Percentiles rank a stretch among this genome's conserved stretches.
Conservation (phyloP, 1,140 invertebrate species). For the Stegodyphus dumicola region DNA sequence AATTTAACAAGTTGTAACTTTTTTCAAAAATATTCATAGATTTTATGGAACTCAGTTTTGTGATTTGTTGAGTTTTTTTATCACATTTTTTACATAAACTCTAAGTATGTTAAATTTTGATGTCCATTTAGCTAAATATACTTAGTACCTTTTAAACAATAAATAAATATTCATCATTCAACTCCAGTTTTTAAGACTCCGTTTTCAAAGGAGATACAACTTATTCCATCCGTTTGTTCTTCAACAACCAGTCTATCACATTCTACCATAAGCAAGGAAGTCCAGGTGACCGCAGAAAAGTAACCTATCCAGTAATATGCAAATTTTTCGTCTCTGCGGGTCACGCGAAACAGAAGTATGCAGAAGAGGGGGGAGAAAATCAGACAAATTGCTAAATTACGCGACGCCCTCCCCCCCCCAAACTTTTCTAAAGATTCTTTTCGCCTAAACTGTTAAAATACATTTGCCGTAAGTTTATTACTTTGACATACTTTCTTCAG, state of each 20-base stretch:
- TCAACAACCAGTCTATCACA: neutral
- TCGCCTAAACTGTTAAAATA: slow-evolving; percentile 10
- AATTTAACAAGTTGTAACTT: too few relatives aligned
- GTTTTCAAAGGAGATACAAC: too few relatives aligned
- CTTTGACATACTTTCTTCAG: neutral
- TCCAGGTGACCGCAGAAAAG: slow-evolving; percentile 6
- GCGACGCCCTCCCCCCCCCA: neutral
- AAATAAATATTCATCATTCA: too few relatives aligned
- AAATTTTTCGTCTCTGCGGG: slow-evolving; percentile 16
- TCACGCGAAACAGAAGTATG: slow-evolving; percentile 9
- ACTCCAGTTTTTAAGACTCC: too few relatives aligned
- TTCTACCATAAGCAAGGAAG: neutral
- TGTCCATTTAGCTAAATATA: too few relatives aligned
- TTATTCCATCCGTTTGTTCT: too few relatives aligned
- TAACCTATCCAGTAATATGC: slow-evolving; percentile 13
- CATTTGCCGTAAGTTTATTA: neutral
- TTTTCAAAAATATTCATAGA: too few relatives aligned
- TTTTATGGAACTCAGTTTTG: too few relatives aligned
- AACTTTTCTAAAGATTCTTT: neutral
- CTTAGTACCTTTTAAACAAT: too few relatives aligned
- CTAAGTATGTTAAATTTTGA: too few relatives aligned
- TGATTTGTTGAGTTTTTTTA: too few relatives aligned
- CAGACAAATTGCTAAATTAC: slow-evolving; percentile 19
- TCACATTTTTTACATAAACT: too few relatives aligned
- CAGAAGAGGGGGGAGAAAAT: neutral